Base-by-base conservation (phyloP, 2,888 invertebrate species). In the Diaprepes abbreviatus region DNA sequence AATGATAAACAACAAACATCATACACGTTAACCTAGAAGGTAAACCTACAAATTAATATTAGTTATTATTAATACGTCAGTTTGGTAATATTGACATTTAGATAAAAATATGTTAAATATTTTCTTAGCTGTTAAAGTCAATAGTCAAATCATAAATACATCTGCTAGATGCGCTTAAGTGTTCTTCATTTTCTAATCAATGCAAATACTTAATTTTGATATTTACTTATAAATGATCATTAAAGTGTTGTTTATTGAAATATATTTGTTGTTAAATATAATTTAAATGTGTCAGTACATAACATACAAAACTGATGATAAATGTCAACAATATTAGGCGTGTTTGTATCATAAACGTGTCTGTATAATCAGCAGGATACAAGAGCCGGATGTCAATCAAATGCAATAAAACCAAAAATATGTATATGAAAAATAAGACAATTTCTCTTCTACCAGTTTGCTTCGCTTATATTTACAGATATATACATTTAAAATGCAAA, bases 91-190 rank as follows among this genome's bases (percentile, higher is more conserved):
- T 28, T 50, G 48, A 50, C 28, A 28, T 43, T 16, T 16, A 50
- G 48, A 50, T 50, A 50, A 50, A 50, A 12, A 45, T 24, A 24
- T 10, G 14, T 28, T 9, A 50, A 50, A 50, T 50, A 19, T 50
- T 50, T 28, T 28, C 48, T 50, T 50, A 50, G 48, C 28, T 50
- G 48, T 28, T 50, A 31, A 28, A 28, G 12, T 50, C 28, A 50
- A 50, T 28, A 28, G 14, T 31, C 48, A 50, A 50, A 50, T 14
- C 28, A 28, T 50, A 50, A 50, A 50, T 50, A 50, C 48, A 50
- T 50, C 48, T 50, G 48, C 48, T 28, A 5, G 9, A n/a, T 28
- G 19, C 7, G 9, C 9, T 1, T 45, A 50, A 28, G 48, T 16
- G 16, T 50, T 50, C 48, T 16, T 50, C 16, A 50, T 28, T 50